Percentiles rank a stretch among this genome's conserved stretches.
Evolutionary conservation across 1,140 invertebrate genomes (phyloP).

Genomic region (Drosophila sturtevanti): DNA sequence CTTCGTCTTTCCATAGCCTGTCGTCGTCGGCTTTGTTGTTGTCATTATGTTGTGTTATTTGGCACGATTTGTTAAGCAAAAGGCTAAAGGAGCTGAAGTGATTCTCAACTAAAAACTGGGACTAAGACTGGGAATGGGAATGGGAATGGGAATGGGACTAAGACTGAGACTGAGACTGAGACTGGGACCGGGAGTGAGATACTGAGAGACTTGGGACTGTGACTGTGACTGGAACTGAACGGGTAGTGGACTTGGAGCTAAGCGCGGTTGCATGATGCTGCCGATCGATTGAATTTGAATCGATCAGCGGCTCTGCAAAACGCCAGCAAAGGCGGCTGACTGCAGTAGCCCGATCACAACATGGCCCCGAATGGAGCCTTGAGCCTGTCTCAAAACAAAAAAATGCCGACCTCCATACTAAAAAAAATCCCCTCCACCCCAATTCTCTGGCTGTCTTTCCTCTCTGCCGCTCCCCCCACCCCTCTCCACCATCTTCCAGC

Average conservation of each 20-base stretch:
- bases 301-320: conserved; percentile 69
- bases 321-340: conserved; percentile 50
- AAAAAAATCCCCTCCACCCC: neutral
- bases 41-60: conserved; percentile 81
- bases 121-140: conserved; percentile 9
- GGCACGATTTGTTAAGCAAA: conserved; percentile 80
- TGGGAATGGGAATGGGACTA: conserved; percentile 12
- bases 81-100: conserved; percentile 38
- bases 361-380: conserved; percentile 14
- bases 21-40: conserved; percentile 75
- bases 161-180: conserved; percentile 7
- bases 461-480: neutral
- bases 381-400: neutral
- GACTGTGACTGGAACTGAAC: conserved; percentile 19
- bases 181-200: conserved; percentile 11
- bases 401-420: conserved; percentile 8
- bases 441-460: neutral
- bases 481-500: no score
- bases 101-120: neutral
- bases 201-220: no score
- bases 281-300: conserved; percentile 76
- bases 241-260: conserved; percentile 31
- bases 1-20: conserved; percentile 40
- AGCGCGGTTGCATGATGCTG: conserved; percentile 82
- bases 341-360: conserved; percentile 53